Evolutionary conservation across 2,797 vertebrate species (phyloP), one percentile per base, ranked within the genome.

Genomic region (Emys orbicularis): DNA sequence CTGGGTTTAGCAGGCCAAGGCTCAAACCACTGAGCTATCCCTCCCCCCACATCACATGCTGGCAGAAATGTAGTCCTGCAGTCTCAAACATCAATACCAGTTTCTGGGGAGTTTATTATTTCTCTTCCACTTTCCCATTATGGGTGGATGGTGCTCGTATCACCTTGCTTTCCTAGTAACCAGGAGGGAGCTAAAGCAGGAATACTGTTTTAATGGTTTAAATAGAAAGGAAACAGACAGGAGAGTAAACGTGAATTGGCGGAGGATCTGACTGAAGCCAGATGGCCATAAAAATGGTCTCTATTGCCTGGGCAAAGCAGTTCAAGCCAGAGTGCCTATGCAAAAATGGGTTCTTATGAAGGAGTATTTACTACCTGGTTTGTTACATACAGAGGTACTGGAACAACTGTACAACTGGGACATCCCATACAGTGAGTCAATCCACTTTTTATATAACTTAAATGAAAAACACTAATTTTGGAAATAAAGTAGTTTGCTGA

Each of bases 351-450:
- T 82, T 88, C 72, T 25, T 8, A 11, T 1, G 5, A 90, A 61
- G 85, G 72, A 93, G 53, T 31, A 93, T 76, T 3, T 25, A 52
- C 16, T 37, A 41, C 15, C 41, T 16, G 5, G 23, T 7, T 74
- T 68, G 37, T 86, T 84, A 79, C 53, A 95, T 49, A 92, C 81
- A 95, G 80, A 84, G 92, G 68, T 72, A 79, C 21, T 84, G 79
- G 29, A 92, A 92, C 44, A 82, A 83, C n/a, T 89, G 90, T 68
- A 83, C 44, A 59, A 95, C 29, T 12, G 93, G 80, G 91, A 68
- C 54, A 91, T n/a, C 27, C 23, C 7, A 93, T 88, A 83, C 41
- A 56, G 34, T 86, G 90, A 91, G 57, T 15, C 13, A 95, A 41
- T 81, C 4, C 0, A 1, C 6, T 87, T 47, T 87, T 88, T 86